Percentiles rank a stretch among this genome's conserved stretches.
Conservation (phyloP, 2,113 vertebrate species). For the Tinamus guttatus region DNA sequence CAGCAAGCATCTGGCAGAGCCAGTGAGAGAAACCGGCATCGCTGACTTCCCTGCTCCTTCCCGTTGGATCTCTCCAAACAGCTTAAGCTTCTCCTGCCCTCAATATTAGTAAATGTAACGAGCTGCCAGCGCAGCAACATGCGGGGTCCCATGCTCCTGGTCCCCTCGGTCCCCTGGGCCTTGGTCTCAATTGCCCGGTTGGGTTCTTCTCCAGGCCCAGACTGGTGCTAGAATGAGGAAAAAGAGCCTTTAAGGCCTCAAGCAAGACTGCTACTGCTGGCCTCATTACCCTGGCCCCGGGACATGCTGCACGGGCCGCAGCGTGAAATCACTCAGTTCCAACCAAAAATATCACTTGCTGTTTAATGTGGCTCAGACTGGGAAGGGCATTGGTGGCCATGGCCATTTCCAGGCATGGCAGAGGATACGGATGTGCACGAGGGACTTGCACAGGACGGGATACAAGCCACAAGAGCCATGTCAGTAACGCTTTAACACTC, state of each 20-base stretch:
- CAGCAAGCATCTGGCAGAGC: constrained; percentile 42
- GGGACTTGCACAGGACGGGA: background rate
- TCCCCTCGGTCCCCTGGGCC: background rate
- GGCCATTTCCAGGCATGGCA: background rate
- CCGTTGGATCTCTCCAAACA: background rate
- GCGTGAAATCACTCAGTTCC: background rate
- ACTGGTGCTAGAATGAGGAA: background rate
- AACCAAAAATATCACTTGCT: background rate
- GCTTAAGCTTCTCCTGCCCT: background rate
- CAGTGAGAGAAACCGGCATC: background rate
- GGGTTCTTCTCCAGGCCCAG: background rate
- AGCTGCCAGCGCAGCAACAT: background rate
- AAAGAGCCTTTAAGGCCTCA: background rate
- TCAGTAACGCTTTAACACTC: constrained; percentile 21
- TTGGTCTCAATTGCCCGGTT: background rate
- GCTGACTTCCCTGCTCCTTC: background rate
- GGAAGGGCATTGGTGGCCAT: background rate
- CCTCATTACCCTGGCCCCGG: background rate
- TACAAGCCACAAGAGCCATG: background rate
- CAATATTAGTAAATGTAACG: background rate
- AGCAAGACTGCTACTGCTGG: background rate
- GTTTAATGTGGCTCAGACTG: background rate
- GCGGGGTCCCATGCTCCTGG: background rate
- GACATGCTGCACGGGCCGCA: background rate
- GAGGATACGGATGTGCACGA: background rate